Base-by-base conservation (phyloP, 2,888 invertebrate genomes). In the Ecliptopera silaceata region DNA sequence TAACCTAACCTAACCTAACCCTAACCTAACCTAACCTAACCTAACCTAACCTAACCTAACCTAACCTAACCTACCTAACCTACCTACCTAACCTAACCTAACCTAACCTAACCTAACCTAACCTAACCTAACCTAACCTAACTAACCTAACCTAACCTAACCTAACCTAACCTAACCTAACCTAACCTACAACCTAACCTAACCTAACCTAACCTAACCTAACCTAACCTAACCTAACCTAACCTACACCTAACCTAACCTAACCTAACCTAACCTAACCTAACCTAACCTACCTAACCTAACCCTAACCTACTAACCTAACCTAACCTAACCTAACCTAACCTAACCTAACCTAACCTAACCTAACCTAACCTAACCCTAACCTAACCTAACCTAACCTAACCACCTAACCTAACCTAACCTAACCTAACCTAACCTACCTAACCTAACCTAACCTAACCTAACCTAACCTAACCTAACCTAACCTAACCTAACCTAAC, bases 111-210 rank as follows among this genome's bases (percentile, higher is more conserved):
- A 20, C 20, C 42, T 56, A 56, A 56, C 56, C 50, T 50, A 56
- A 56, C 56, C 56, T 56, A 56, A 56, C 56, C 50, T 50, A 52
- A 39, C 20, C 20, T 20, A 20, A 20, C 20, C 20, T 20, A 20
- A 20, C 20, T 20, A 20, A 20, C 20, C 20, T 20, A 20, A 20
- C 39, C 39, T 39, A 36, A 15, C 31, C 31, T 59, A 63, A 62
- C 63, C 62, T 59, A 20, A 45, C 56, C 51, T 50, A 56, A 56
- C 56, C 50, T 50, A 56, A 56, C 56, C 56, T 56, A 56, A 56
- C 52, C 20, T 20, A 20, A 20, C 20, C 20, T 20, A n/a, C 46
- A 56, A 56, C 56, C 56, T 51, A 56, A 56, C 56, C 51, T 42
- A 42, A 42, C 42, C 42, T 42, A 42, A 42, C 42, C 42, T 42